Conservation (phyloP, 2,888 invertebrate species). For the Diaphora mendica region DNA sequence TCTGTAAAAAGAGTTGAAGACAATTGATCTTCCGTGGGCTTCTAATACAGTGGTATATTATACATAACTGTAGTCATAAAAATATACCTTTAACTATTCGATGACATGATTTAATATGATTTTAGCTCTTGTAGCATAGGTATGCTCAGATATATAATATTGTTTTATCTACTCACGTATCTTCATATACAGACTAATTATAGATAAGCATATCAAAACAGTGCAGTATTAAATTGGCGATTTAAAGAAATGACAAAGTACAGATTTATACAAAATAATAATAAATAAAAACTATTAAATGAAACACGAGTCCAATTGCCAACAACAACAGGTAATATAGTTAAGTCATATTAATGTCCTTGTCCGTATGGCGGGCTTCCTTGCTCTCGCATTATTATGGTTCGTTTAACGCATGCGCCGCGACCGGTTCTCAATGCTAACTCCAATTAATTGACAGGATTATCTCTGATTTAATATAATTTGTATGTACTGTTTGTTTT, state of each 20-base stretch:
- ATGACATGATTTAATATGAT: too few species aligned
- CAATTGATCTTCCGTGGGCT: neutral
- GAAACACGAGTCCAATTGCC: slow-evolving; percentile 32
- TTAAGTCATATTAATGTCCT: slow-evolving; percentile 66
- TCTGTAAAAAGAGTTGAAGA: neutral
- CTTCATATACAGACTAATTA: neutral
- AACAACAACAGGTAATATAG: slow-evolving; percentile 53
- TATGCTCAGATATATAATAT: too few species aligned
- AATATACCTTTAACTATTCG: too few species aligned
- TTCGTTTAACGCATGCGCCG: slow-evolving; percentile 78
- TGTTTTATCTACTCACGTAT: neutral
- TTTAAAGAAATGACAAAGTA: neutral
- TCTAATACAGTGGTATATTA: neutral
- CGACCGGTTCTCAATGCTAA: slow-evolving; percentile 83
- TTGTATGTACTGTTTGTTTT: slow-evolving; percentile 83
- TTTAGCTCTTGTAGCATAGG: too few species aligned
- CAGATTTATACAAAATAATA: neutral
- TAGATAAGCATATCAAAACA: neutral
- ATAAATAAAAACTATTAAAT: slow-evolving; percentile 11
- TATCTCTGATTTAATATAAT: slow-evolving; percentile 86
- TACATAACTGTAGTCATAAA: neutral
- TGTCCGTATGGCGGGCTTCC: slow-evolving; percentile 61
- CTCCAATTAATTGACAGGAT: slow-evolving; percentile 86
- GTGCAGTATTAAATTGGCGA: neutral
- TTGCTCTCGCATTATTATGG: slow-evolving; percentile 70